Conservation (phyloP, 2,113 vertebrate species). For the Leiothrix lutea region DNA sequence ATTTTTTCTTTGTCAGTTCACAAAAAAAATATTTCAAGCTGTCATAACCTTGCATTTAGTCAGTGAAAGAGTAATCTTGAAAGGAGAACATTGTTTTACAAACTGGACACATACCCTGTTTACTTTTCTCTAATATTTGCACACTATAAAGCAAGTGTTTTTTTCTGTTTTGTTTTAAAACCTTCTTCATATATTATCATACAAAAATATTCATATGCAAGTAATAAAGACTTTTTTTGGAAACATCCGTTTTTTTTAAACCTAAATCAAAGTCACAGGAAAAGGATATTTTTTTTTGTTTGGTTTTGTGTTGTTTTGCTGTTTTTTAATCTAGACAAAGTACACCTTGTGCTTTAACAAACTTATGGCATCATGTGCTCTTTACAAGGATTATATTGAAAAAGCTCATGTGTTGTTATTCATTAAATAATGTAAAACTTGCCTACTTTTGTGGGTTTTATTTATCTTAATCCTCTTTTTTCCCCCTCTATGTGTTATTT, state of each 20-base stretch:
- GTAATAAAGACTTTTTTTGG: conserved; percentile 67
- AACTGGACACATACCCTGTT: conserved; percentile 73
- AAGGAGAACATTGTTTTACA: conserved; percentile 75
- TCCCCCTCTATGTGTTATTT: not conserved
- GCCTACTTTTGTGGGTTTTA: conserved; percentile 45
- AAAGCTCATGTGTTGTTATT: conserved; percentile 40
- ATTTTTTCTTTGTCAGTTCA: conserved; percentile 74
- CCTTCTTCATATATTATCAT: conserved; percentile 63
- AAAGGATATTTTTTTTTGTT: not conserved
- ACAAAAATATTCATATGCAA: conserved; percentile 81
- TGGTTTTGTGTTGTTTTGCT: not conserved
- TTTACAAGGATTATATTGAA: conserved; percentile 52
- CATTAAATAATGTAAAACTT: conserved; percentile 69
- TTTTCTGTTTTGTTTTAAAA: conserved; percentile 60
- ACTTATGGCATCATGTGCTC: conserved; percentile 68
- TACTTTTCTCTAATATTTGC: conserved; percentile 71
- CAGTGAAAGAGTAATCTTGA: conserved; percentile 67
- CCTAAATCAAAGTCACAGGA: conserved; percentile 69
- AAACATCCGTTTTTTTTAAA: conserved; percentile 67
- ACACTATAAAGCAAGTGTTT: conserved; percentile 68
- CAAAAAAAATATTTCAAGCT: conserved; percentile 68
- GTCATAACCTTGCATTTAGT: conserved; percentile 71
- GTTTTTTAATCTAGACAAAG: conserved; percentile 44
- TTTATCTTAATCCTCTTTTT: not conserved
- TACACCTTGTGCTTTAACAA: conserved; percentile 78